Percentiles rank a stretch among this genome's conserved stretches.
Evolutionary conservation across 2,113 vertebrate genomes (phyloP).

Genomic region (Phrynosoma platyrhinos): DNA sequence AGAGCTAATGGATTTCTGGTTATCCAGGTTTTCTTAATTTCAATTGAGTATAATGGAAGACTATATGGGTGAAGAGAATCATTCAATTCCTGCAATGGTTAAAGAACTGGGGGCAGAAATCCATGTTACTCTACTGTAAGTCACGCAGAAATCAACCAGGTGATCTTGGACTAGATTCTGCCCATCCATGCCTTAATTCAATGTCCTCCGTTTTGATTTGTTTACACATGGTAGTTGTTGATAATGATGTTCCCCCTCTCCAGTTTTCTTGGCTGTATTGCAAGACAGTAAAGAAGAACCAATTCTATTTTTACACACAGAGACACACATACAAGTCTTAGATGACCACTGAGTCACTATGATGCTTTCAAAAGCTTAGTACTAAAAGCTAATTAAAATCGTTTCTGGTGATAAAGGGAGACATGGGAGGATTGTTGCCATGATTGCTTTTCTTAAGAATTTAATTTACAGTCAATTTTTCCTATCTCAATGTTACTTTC

Average conservation of each 20-base stretch:
- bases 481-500: slow-evolving; percentile 86
- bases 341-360: slow-evolving; percentile 71
- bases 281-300: slow-evolving; percentile 48
- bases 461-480: slow-evolving; percentile 85
- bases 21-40: neutral
- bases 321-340: slow-evolving; percentile 50
- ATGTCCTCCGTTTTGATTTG: slow-evolving; percentile 34
- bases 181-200: neutral
- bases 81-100: neutral
- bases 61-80: neutral
- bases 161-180: neutral
- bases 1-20: neutral
- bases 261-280: slow-evolving; percentile 62
- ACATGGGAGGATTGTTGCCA: slow-evolving; percentile 74
- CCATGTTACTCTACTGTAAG: neutral
- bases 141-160: neutral
- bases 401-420: slow-evolving; percentile 79
- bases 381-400: slow-evolving; percentile 86
- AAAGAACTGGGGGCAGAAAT: neutral
- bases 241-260: neutral
- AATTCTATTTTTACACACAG: slow-evolving; percentile 45
- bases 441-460: slow-evolving; percentile 81
- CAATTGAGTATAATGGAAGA: neutral
- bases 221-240: slow-evolving; percentile 36
- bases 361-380: slow-evolving; percentile 77